A percentile compares a stretch with the other conserved stretches of the same genome.
phyloP scores from a whole-genome alignment of 1,140 invertebrate genomes.

The Eciton burchellii region DNA sequence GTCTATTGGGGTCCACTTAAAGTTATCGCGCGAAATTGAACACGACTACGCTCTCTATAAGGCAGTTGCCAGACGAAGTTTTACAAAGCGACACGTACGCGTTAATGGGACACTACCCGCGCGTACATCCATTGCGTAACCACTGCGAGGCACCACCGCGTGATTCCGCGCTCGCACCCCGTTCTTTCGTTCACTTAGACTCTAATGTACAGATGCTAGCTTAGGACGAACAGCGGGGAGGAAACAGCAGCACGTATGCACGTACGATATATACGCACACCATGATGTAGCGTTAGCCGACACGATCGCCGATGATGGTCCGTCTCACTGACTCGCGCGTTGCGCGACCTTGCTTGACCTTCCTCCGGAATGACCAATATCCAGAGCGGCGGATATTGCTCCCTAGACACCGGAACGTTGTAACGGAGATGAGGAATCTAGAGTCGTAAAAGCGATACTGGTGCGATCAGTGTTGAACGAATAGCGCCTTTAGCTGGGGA shows the following conservation, averaged over 20 bases:
- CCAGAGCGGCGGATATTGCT: not conserved
- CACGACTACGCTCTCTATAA: constrained; percentile 55
- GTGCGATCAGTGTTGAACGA: constrained; percentile 20
- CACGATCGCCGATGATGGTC: not conserved
- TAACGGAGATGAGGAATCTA: constrained; percentile 8
- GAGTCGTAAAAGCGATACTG: not conserved
- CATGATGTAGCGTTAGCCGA: constrained; percentile 17
- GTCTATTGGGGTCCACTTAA: constrained; percentile 82
- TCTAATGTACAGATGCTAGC: not conserved
- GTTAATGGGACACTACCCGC: not conserved
- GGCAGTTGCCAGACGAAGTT: constrained; percentile 63
- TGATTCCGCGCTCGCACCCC: constrained; percentile 18
- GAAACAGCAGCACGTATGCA: not conserved
- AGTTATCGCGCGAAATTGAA: constrained; percentile 72
- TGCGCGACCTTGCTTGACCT: not conserved
- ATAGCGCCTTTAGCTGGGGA: constrained; percentile 20
- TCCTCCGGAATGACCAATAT: constrained; percentile 15
- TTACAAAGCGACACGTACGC: constrained; percentile 66
- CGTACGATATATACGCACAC: not conserved
- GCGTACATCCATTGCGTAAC: too few species aligned
- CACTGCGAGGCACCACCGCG: not conserved
- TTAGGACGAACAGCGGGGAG: not conserved
- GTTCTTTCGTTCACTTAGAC: constrained; percentile 8
- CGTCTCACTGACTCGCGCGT: constrained; percentile 34
- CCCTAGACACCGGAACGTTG: not conserved